Evolutionary conservation across 2,888 invertebrate species (phyloP), one percentile per base, ranked within the genome.

Genomic region (Tinea trinotella): DNA sequence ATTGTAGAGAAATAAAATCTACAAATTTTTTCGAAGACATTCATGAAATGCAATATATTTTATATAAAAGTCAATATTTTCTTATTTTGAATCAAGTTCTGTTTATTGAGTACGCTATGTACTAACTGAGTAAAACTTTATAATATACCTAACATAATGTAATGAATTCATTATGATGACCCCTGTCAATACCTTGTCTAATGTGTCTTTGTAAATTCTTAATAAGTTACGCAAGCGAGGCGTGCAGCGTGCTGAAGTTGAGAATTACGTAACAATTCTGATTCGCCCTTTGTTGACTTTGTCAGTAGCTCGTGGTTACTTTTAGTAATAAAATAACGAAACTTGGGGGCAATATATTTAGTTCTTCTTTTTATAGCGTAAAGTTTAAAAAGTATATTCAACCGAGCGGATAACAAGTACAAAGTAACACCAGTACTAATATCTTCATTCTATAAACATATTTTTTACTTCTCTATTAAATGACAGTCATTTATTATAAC

Each of bases 231-330:
- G 40, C 40, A 40, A 40, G 40, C 13, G 40, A 40, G 13, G 40
- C 40, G 40, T 40, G 40, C 40, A 40, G 40, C n/a, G n/a, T n/a
- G 40, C 30, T 30, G 30, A 30, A 30, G 40, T 40, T 15, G 13
- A 2, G 40, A 48, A 48, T 48, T 48, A 48, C 48, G 48, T 48
- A 48, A 48, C 20, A 48, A 20, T 48, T 48, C 48, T 10, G 48
- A 19, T 48, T 17, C 48, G 20, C 48, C 48, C 48, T 48, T 20
- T 48, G 18, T 48, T 19, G 48, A 48, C 48, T 19, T 48, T 48
- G 48, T 48, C 18, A n/a, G 48, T 40, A 40, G 40, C n/a, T 7
- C 30, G 40, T 40, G 15, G 40, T 40, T 40, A 40, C 13, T 40
- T 15, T 40, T 40, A 40, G 15, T 40, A 40, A 40, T 40, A 40